Percentiles rank a stretch among this genome's conserved stretches.
Evolutionary conservation across 2,113 vertebrate genomes (phyloP).

Genomic region (Hipposideros armiger): DNA sequence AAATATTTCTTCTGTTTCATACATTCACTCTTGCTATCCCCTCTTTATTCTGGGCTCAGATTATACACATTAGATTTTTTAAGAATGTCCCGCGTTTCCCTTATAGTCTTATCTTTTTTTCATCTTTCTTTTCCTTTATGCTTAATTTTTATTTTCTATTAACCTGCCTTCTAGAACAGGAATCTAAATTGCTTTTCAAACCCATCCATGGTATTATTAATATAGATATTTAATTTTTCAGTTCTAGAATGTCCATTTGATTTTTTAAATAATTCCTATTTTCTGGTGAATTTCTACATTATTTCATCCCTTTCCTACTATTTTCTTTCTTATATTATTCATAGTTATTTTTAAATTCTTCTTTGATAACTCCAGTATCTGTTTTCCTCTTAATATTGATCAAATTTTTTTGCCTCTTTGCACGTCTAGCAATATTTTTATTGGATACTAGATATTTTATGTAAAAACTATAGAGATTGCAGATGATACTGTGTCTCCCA

Average conservation of each 20-base stretch:
- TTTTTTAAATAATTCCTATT: background rate
- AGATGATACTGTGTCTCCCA: background rate
- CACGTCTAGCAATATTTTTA: background rate
- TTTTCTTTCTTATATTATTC: background rate
- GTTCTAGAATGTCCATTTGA: background rate
- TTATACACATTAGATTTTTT: background rate
- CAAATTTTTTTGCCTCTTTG: background rate
- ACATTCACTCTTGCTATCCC: background rate
- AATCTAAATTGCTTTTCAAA: background rate
- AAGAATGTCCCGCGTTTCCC: background rate
- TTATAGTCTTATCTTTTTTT: background rate
- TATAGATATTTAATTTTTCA: background rate
- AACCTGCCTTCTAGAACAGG: background rate
- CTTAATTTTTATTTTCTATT: background rate
- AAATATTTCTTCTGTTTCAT: background rate
- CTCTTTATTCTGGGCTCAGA: background rate
- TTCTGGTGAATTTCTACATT: background rate
- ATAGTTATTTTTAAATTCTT: background rate
- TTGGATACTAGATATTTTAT: background rate
- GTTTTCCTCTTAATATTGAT: background rate
- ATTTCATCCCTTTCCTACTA: background rate
- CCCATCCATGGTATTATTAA: background rate
- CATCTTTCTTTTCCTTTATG: background rate
- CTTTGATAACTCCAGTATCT: background rate
- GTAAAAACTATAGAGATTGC: background rate